Base-by-base conservation (phyloP, 2,888 invertebrate species). In the Drosophila percnosoma region DNA sequence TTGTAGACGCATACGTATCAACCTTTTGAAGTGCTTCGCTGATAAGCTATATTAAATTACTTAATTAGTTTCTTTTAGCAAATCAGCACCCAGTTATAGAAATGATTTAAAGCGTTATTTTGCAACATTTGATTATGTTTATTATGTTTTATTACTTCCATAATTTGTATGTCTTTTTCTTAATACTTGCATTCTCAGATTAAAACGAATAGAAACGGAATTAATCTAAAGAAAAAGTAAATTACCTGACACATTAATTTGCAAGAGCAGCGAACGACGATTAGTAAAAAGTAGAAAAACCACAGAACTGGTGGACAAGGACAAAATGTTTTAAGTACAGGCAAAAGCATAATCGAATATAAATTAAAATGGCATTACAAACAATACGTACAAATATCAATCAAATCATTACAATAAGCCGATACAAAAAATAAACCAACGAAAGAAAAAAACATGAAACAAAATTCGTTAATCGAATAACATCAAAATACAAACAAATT, bases 131-230 rank as follows among this genome's bases (percentile, higher is more conserved):
- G 54, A 74, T 82, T 79, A 70, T 79, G 70, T 77, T 75, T 71
- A 74, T 68, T 78, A 45, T 24, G 27, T 61, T 61, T 75, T 68
- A 57, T 71, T 73, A 72, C 75, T 74, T 77, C 70, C 73, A 79
- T 68, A 60, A 79, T 75, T 79, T 21, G 31, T 49, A 62, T 80
- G 80, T 79, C 78, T 75, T 83, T 45, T 79, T 78, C 33, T 73
- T 89, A 82, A 90, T 89, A 89, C 86, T 78, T 78, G 71, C 64
- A 75, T 81, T 78, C 75, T 75, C 75, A 71, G 60, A 67, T 72
- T 78, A 76, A 53, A 87, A 85, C 75, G 63, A 68, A 71, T 49
- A 72, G 68, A 68, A 70, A 66, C 66, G 52, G 36, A 52, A 38
- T 24, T 53, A 68, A 68, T 60, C 55, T 51, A 71, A 63, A 59